Conservation (phyloP, 2,797 vertebrate species). For the Hirundo rustica region DNA sequence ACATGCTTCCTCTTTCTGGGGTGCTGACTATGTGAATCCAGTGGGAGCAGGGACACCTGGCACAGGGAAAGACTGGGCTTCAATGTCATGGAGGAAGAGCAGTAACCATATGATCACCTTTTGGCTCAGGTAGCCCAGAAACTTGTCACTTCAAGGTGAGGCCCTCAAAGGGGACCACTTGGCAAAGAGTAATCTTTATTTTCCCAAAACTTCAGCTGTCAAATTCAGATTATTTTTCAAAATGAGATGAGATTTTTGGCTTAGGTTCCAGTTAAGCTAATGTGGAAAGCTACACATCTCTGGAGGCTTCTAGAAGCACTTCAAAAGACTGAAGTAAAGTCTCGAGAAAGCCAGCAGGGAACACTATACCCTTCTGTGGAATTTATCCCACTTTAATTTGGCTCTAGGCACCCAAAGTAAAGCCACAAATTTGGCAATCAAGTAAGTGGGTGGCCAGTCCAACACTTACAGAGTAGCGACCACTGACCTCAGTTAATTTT, state of each 20-base stretch:
- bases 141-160: not conserved
- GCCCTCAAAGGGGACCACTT: not conserved
- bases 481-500: not conserved
- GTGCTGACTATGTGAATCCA: not conserved
- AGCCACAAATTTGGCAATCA: not conserved
- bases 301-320: conserved; percentile 10
- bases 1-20: not conserved
- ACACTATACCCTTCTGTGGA: not conserved
- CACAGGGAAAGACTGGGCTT: not conserved
- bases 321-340: not conserved
- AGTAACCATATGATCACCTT: not conserved
- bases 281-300: not conserved
- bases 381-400: not conserved
- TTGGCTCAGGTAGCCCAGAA: not conserved
- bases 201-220: not conserved
- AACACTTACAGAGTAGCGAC: not conserved
- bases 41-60: not conserved
- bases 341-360: not conserved
- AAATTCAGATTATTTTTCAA: not conserved
- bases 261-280: not conserved
- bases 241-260: not conserved
- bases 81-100: not conserved
- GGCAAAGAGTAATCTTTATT: not conserved
- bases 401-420: not conserved
- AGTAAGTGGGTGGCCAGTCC: not conserved